A percentile compares a stretch with the other conserved stretches of the same genome.
Conservation (phyloP, 2,797 vertebrate species). For the Aphelocoma californica region DNA sequence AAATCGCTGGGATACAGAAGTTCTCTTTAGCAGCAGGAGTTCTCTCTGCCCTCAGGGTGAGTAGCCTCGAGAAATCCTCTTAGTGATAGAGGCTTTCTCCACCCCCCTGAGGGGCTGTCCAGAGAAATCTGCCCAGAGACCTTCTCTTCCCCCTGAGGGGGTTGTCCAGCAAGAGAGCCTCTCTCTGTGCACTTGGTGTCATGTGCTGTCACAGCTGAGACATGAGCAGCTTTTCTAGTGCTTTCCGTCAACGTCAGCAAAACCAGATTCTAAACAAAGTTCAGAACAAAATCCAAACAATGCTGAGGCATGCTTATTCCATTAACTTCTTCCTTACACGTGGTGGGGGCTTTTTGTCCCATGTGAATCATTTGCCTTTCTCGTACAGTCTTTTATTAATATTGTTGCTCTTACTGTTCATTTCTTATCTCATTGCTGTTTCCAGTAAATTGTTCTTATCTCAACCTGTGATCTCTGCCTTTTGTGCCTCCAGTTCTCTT, state of each 20-base stretch:
- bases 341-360: background rate
- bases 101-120: fast-evolving
- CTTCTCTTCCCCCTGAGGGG: background rate
- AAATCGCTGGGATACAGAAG: too few relatives aligned
- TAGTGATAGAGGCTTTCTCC: background rate
- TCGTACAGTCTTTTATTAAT: background rate
- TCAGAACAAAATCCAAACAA: background rate
- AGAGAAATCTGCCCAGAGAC: background rate
- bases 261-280: background rate
- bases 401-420: background rate
- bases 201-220: background rate
- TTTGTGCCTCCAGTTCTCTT: background rate
- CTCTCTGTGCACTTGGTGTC: too few relatives aligned
- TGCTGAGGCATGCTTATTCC: background rate
- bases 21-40: background rate
- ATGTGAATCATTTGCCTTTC: background rate
- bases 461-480: fast-evolving
- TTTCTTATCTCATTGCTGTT: background rate
- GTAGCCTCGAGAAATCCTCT: background rate
- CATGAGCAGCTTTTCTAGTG: background rate
- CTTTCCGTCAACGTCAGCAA: background rate
- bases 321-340: background rate
- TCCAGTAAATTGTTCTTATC: background rate
- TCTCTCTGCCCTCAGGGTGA: fast-evolving
- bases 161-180: background rate